Conservation (phyloP, 2,113 vertebrate species). For the Rhinogobius similis region DNA sequence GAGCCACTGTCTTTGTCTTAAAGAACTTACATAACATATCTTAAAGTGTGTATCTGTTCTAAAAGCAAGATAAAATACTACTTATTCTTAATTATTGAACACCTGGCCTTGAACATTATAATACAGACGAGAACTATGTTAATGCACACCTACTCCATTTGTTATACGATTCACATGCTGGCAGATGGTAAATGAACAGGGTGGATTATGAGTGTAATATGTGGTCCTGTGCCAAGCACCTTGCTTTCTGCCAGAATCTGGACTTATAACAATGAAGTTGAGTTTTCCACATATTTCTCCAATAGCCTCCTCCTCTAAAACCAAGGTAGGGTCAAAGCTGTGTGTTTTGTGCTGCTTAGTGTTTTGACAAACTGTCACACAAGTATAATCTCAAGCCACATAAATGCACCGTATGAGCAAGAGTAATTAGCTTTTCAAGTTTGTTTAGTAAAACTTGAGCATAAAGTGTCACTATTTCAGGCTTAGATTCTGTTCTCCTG, state of each 20-base stretch:
- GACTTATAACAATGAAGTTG: too few species aligned
- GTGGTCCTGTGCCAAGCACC: constrained; percentile 24
- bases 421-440: too few species aligned
- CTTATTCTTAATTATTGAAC: constrained; percentile 48
- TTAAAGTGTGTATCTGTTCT: neutral
- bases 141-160: constrained; percentile 67
- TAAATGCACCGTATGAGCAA: too few species aligned
- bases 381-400: too few species aligned
- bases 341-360: constrained; percentile 46
- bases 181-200: constrained; percentile 70
- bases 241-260: constrained; percentile 73
- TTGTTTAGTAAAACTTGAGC: constrained; percentile 5
- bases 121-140: constrained; percentile 72
- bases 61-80: constrained; percentile 13
- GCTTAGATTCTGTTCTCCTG: constrained; percentile 55
- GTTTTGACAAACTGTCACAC: constrained; percentile 33
- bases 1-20: neutral
- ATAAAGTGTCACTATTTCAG: constrained; percentile 70
- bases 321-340: constrained; percentile 55
- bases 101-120: constrained; percentile 35
- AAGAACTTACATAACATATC: too few species aligned
- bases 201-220: constrained; percentile 55
- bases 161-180: constrained; percentile 63
- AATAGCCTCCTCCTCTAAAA: constrained; percentile 72
- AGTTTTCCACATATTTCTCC: constrained; percentile 65